Base-by-base conservation (phyloP, 2,113 vertebrate species). In the Syngnathus scovelli region DNA sequence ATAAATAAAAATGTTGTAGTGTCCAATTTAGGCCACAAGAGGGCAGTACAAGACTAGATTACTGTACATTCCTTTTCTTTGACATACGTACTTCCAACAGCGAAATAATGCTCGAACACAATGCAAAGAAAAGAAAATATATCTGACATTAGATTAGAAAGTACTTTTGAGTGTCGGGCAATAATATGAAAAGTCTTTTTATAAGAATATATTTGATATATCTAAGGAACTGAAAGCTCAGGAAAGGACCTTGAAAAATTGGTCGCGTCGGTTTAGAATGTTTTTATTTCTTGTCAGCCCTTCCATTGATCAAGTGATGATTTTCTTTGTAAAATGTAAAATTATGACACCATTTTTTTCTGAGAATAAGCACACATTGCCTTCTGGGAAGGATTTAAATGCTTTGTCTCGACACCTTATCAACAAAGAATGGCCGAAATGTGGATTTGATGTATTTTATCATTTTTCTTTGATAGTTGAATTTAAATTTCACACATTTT, bases 351-450 rank as follows among this genome's bases (percentile, higher is more conserved):
- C 44, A 41, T 82, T 39, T 78, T 66, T 71, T 77, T 64, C 54
- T 71, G 48, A 51, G 18, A 52, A 52, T 19, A 52, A n/a, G 49
- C 65, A 68, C 75, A 76, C 72, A 83, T 78, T 86, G 85, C 88
- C 91, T 88, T 89, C 88, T 85, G 88, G 48, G 89, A 90, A 88
- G 82, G 87, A 78, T 69, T 1, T 51, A 67, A 74, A 76, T 65
- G 82, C 18, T 58, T 13, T 86, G 75, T 86, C 70, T 72, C 66
- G 86, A 87, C 87, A 85, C 48, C 48, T 2, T 18, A 49, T 83
- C 70, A 33, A 33, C 27, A 33, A 33, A 33, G 27, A 33, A 33
- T 33, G 65, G 16, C 18, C 18, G 18, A 49, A 52, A 52, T 77
- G 6, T 71, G 37, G 68, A 75, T 83, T 39, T 75, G 83, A 77